Percentiles rank a stretch among this genome's conserved stretches.
These are phyloP conservation scores for Calameuta pallipes DNA, from an alignment of 2,888 invertebrate genomes.

Conservation along the genomic window DNA sequence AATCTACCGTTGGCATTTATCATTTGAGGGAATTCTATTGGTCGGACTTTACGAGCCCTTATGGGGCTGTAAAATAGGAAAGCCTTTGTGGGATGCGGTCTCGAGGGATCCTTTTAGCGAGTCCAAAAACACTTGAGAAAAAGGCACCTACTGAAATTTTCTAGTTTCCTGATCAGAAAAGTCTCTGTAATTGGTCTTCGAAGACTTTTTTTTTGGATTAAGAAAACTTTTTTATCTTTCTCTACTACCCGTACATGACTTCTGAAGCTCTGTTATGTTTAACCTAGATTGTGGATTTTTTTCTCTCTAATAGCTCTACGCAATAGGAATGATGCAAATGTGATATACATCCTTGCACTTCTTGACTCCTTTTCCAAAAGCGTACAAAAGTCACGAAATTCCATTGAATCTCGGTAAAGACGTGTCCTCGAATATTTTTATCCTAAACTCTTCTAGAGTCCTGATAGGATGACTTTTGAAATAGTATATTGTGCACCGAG, in stretches of 20 bases:
- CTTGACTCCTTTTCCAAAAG: conserved; percentile 17
- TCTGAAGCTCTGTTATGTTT: neutral
- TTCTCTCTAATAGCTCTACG: neutral
- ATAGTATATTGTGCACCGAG: no score
- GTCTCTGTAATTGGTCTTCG: neutral
- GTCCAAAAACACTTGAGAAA: neutral
- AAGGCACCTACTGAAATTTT: neutral
- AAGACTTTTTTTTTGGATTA: neutral
- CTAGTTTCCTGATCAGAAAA: neutral
- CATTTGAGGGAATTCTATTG: neutral
- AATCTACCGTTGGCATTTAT: neutral
- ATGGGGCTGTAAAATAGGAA: neutral
- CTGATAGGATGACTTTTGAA: neutral
- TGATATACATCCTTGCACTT: conserved; percentile 3
- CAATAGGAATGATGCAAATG: neutral
- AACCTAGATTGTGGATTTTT: neutral
- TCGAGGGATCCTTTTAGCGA: neutral
- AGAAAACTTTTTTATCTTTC: neutral
- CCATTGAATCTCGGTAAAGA: neutral
- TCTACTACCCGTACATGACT: neutral
- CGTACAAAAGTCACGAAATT: conserved; percentile 15
- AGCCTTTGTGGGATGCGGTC: neutral
- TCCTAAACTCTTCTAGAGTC: neutral
- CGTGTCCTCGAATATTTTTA: neutral
- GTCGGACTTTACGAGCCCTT: neutral